Base-by-base conservation (phyloP, 2,113 vertebrate genomes). In the Pangasianodon hypophthalmus region DNA sequence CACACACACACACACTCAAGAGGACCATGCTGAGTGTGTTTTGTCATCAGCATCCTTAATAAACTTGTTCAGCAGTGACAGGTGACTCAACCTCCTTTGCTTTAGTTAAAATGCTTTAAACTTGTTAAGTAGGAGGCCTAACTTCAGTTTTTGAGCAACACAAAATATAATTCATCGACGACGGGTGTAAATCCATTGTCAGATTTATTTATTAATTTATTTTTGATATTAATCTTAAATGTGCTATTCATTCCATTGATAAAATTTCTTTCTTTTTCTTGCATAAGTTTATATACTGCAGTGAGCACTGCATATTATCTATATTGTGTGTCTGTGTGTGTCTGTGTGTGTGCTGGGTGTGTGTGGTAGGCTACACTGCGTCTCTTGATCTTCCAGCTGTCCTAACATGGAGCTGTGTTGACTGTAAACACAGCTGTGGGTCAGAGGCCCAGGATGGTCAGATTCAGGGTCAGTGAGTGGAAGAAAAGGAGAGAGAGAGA, bases 371-470 rank as follows among this genome's bases (percentile, higher is more conserved):
- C 92, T 94, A 91, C 90, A 89, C 93, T 92, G 94, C 92, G 92
- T 94, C 92, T 95, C 94, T 94, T 95, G 92, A 95, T 96, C 95
- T 93, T 93, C 95, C 96, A 96, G 96, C 95, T 96, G 96, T 96
- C 95, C 94, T 95, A 96, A 96, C 95, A 96, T 94, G 93, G 93
- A 92, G 93, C 94, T 93, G 92, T 96, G 95, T 96, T 96, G 95
- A 96, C 95, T 95, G 94, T 96, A 95, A 96, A 96, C 95, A 96
- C 96, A 96, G 96, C 96, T 96, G 96, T 95, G 95, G 96, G 95
- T 95, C 95, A 95, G 91, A 94, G 95, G 94, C 93, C 90, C 88
- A 91, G 92, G 93, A 93, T 94, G 92, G 94, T 95, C 94, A 88
- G 92, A 95, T 93, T 93, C 54, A 60, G 92, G 92, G 93, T 92